Percentiles rank a stretch among this genome's conserved stretches.
Evolutionary conservation across 2,888 invertebrate genomes (phyloP).

Genomic region (Mellilla xanthometata): DNA sequence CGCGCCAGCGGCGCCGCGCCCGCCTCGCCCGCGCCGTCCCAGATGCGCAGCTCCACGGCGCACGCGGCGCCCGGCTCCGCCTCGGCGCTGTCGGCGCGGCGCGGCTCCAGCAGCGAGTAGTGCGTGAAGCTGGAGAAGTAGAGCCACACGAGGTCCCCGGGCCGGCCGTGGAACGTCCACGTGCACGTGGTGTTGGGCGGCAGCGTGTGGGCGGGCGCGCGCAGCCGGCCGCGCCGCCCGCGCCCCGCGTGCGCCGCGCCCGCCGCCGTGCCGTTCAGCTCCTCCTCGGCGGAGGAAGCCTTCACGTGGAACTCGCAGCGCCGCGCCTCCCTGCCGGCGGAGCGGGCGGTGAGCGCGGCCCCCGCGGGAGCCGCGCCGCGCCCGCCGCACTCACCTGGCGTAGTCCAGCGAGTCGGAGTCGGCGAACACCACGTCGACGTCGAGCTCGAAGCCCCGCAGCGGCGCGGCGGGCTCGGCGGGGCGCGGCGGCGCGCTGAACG

Average conservation of each 20-base stretch:
- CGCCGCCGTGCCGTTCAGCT: conserved; percentile 64
- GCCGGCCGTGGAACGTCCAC: conserved; percentile 91
- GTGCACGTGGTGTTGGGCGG: conserved; percentile 94
- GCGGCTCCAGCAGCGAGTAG: conserved; percentile 84
- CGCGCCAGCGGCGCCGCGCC: conserved; percentile 82
- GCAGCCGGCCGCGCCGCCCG: conserved; percentile 87
- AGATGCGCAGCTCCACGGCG: conserved; percentile 87
- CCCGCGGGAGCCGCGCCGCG: background rate
- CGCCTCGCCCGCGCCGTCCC: conserved; percentile 86
- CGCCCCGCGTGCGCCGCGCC: conserved; percentile 72
- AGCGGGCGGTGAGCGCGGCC: background rate
- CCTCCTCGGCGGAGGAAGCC: conserved; percentile 86
- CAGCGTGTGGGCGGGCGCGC: conserved; percentile 91
- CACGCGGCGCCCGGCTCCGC: conserved; percentile 67
- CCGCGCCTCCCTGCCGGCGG: conserved; percentile 68
- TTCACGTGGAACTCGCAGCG: conserved; percentile 90
- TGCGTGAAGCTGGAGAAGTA: conserved; percentile 94
- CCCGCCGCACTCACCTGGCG: conserved; percentile 72
- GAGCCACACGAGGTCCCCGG: conserved; percentile 90
- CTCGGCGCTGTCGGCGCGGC: conserved; percentile 76
- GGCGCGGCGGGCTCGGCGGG: conserved; percentile 83
- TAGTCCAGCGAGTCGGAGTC: conserved; percentile 94
- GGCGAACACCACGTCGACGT: conserved; percentile 93
- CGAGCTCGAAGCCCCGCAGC: conserved; percentile 90
- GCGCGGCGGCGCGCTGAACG: conserved; percentile 90